A percentile compares a stretch with the other conserved stretches of the same genome.
These are phyloP conservation scores for Mythimna lalbum DNA, from an alignment of 2,888 invertebrate species.

Conservation along the genomic window DNA sequence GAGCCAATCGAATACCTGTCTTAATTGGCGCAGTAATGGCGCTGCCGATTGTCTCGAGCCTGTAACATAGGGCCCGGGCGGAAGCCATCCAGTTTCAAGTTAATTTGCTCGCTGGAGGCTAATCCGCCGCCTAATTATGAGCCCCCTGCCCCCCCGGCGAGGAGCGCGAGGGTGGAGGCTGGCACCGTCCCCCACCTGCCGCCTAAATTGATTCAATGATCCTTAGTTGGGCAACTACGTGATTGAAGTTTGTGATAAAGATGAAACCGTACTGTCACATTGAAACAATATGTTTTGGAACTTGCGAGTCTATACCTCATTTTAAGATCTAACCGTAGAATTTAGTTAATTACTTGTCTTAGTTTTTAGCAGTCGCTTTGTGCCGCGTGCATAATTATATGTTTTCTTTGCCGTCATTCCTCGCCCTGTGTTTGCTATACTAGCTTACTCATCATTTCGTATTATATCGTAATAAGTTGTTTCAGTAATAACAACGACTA, in stretches of 20 bases:
- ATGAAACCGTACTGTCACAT: slow-evolving; percentile 4
- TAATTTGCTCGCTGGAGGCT: slow-evolving; percentile 83
- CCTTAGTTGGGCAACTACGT: slow-evolving; percentile 53
- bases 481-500: no score
- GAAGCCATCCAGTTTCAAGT: slow-evolving; percentile 81
- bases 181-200: slow-evolving; percentile 35
- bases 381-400: no score
- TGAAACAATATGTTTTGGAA: background rate
- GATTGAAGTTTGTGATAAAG: slow-evolving; percentile 49
- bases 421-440: no score
- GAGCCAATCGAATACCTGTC: slow-evolving; percentile 71
- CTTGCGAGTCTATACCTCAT: no score
- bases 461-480: no score
- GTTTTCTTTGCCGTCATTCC: no score
- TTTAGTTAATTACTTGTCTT: no score
- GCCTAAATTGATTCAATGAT: slow-evolving; percentile 61
- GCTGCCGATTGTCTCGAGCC: slow-evolving; percentile 58
- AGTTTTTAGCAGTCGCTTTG: no score
- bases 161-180: slow-evolving; percentile 1
- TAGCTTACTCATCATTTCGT: no score
- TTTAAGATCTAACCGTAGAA: no score
- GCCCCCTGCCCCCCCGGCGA: slow-evolving; percentile 66
- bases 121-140: slow-evolving; percentile 86
- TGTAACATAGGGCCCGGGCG: slow-evolving; percentile 64
- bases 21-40: slow-evolving; percentile 69